Conservation (phyloP, 2,888 invertebrate genomes). For the Cerastoderma edule region DNA sequence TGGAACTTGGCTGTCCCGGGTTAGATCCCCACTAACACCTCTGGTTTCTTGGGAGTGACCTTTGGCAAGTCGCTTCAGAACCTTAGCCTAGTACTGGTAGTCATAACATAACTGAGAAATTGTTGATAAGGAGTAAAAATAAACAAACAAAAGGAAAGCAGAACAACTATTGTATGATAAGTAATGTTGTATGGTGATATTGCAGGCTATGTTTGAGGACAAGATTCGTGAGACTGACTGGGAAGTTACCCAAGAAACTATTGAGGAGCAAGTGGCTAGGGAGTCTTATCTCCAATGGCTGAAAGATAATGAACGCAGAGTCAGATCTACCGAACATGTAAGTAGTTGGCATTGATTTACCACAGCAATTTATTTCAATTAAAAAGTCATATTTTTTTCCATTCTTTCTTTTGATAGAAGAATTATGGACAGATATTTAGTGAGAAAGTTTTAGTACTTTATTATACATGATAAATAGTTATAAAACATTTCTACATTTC, state of each 20-base stretch:
- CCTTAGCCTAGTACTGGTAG: too few species aligned
- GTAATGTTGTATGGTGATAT: constrained; percentile 7
- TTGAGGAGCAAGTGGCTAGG: constrained; percentile 93
- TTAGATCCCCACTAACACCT: too few species aligned
- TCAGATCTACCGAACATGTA: constrained; percentile 69
- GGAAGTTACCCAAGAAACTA: constrained; percentile 96
- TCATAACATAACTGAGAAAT: too few species aligned
- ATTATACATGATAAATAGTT: too few species aligned
- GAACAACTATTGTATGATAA: not conserved
- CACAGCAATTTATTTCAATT: too few species aligned
- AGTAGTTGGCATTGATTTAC: constrained; percentile 12
- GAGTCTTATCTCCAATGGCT: constrained; percentile 94
- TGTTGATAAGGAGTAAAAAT: too few species aligned
- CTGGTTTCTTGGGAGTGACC: too few species aligned
- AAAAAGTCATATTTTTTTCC: not conserved
- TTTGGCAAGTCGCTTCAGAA: too few species aligned
- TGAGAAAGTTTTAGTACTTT: too few species aligned
- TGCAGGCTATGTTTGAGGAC: constrained; percentile 93
- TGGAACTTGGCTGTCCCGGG: too few species aligned
- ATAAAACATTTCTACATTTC: too few species aligned
- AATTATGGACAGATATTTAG: not conserved
- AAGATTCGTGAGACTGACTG: constrained; percentile 94
- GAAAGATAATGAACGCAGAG: constrained; percentile 82
- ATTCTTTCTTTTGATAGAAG: not conserved
- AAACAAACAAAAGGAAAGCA: too few species aligned